phyloP scores from a whole-genome alignment of 2,113 vertebrate species.

The Australoheros scitulus region DNA sequence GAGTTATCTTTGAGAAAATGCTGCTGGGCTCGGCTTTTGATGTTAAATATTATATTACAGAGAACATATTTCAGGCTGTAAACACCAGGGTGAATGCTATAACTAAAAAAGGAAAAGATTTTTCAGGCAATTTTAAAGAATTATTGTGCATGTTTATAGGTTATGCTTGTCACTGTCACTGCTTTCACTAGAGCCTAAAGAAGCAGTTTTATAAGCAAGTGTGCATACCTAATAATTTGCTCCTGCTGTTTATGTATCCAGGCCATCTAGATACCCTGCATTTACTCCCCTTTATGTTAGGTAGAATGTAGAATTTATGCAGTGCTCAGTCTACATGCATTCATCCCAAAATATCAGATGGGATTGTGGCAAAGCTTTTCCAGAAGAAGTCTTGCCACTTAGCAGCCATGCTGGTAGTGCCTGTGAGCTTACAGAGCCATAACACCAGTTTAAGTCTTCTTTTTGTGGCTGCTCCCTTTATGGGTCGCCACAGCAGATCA shows the following conservation, averaged over 20 bases:
- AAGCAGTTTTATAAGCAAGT: background rate
- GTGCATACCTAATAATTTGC: background rate
- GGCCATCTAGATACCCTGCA: background rate
- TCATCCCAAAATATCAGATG: background rate
- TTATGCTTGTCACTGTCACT: background rate
- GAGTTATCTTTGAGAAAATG: background rate
- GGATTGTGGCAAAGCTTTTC: background rate
- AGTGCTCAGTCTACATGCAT: background rate
- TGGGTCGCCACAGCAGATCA: background rate
- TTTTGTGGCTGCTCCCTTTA: background rate
- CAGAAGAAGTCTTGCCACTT: background rate
- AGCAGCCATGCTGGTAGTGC: background rate
- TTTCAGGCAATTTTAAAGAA: background rate
- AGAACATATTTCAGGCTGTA: background rate
- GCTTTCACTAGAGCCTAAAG: background rate
- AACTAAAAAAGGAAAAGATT: rapidly evolving
- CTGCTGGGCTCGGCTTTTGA: background rate
- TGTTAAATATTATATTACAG: background rate
- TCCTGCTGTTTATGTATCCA: background rate
- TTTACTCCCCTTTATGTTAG: background rate
- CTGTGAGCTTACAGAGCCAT: background rate
- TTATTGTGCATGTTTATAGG: background rate
- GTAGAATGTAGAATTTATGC: background rate
- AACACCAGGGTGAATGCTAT: background rate
- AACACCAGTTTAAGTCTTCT: background rate